Evolutionary conservation across 1,140 invertebrate genomes (phyloP), one percentile per base, ranked within the genome.

Genomic region (Hydropsyche tenuis): DNA sequence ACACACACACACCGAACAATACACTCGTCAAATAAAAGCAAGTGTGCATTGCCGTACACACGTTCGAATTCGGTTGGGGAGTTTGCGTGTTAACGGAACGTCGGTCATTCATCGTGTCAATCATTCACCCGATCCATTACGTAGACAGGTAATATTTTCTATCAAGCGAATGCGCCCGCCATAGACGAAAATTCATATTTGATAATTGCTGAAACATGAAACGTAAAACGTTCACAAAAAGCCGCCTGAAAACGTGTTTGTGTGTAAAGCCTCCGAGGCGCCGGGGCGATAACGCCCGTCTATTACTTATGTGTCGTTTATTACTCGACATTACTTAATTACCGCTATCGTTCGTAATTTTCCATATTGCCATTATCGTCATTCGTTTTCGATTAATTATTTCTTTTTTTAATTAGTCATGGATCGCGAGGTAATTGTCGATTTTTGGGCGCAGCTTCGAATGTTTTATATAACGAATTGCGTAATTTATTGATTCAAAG

Each of bases 91-190:
- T 65, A 43, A 42, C 63, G 42, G 37, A 65, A 65, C 63, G 42
- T 65, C 63, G 63, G 63, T 65, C 63, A 65, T 65, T 65, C 63
- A 42, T 65, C 30, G 23, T 65, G 63, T 65, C 63, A 65, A 65
- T 65, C 63, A 65, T 65, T 65, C 42, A 45, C 63, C 42, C 16
- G 42, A 65, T 65, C 63, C 30, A 65, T 65, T 65, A 65, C 30
- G 63, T 45, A 45, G 63, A 65, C 63, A 65, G 63, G 63, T 65
- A 65, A 65, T 65, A 65, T 65, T 65, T 65, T 65, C 63, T 45
- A 65, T 65, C 63, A 22, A 65, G 42, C 18, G 56, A 60, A 60
- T 60, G 56, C 23, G 56, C 56, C n/a, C 51, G 51, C 51, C 51
- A 53, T 60, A 60, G 56, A 60, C 56, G 56, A 60, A 60, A 60